A percentile compares a stretch with the other conserved stretches of the same genome.
These are phyloP conservation scores for Helarctos malayanus DNA, from an alignment of 2,797 vertebrate species.

Conservation along the genomic window DNA sequence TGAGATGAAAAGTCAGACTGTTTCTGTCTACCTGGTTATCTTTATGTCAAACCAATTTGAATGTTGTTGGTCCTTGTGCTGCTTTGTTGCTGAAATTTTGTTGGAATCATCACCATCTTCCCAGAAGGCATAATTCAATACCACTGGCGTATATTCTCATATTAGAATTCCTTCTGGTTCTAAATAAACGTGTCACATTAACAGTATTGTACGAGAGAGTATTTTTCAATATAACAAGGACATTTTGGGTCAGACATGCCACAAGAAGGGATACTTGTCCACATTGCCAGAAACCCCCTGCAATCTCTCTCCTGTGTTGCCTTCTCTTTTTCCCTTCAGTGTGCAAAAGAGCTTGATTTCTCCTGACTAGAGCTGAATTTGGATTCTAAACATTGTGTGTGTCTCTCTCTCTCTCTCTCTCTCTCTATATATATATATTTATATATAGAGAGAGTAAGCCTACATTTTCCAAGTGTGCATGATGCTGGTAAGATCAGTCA, in stretches of 20 bases:
- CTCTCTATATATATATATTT: no score
- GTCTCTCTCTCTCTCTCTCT: no score
- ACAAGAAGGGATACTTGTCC: neutral
- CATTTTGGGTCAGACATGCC: neutral
- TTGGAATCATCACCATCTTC: slow-evolving; percentile 33
- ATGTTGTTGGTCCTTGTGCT: neutral
- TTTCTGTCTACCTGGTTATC: slow-evolving; percentile 72
- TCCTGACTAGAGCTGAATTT: slow-evolving; percentile 2
- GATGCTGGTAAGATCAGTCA: neutral
- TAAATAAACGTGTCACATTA: slow-evolving; percentile 26
- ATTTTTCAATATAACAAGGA: neutral
- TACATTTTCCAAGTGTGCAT: neutral
- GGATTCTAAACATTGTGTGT: neutral
- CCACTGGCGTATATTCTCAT: neutral
- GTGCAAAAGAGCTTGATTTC: slow-evolving; percentile 37
- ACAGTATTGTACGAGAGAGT: neutral
- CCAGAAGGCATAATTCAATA: slow-evolving; percentile 44
- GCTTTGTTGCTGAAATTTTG: slow-evolving; percentile 49
- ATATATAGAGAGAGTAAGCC: neutral
- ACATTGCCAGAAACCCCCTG: neutral
- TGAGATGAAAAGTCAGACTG: slow-evolving; percentile 69
- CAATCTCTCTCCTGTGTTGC: neutral
- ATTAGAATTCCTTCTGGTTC: slow-evolving; percentile 33
- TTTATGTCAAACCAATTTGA: slow-evolving; percentile 63
- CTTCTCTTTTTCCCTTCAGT: slow-evolving; percentile 26